phyloP scores from a whole-genome alignment of 2,113 vertebrate species.

The Scolopax mira region DNA sequence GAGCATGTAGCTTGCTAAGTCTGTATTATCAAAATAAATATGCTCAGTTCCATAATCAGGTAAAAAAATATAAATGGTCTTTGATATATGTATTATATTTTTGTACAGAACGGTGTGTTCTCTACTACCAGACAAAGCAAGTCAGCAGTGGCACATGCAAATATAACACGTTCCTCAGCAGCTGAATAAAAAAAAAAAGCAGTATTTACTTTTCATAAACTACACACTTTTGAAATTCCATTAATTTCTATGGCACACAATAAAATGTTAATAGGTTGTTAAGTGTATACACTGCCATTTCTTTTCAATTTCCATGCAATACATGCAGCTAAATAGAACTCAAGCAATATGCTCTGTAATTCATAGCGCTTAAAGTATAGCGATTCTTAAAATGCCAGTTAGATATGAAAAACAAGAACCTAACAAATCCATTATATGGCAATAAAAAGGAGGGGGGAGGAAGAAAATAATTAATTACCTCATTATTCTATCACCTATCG shows the following conservation, averaged over 20 bases:
- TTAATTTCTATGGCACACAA: conserved; percentile 44
- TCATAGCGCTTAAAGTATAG: conserved; percentile 49
- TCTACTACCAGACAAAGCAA: conserved; percentile 27
- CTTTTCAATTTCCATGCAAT: conserved; percentile 59
- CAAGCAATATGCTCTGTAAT: conserved; percentile 57
- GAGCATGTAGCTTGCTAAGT: background rate
- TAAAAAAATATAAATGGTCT: background rate
- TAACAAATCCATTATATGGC: conserved; percentile 57
- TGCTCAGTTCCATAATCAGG: background rate
- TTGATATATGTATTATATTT: background rate
- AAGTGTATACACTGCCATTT: conserved; percentile 37
- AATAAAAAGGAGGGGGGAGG: conserved; percentile 36
- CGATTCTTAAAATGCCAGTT: conserved; percentile 64
- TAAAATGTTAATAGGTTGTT: conserved; percentile 49
- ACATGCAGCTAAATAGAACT: conserved; percentile 67
- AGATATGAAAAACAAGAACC: conserved; percentile 61
- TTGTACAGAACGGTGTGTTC: conserved; percentile 28
- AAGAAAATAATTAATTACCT: conserved; percentile 88
- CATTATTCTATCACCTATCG: conserved; percentile 99
- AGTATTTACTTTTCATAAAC: background rate
- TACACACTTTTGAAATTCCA: background rate
- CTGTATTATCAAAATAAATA: background rate
- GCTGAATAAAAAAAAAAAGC: background rate
- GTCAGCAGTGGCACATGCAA: conserved; percentile 59
- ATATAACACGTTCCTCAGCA: background rate